Base-by-base conservation (phyloP, 2,797 vertebrate genomes). In the Margarornis squamiger region DNA sequence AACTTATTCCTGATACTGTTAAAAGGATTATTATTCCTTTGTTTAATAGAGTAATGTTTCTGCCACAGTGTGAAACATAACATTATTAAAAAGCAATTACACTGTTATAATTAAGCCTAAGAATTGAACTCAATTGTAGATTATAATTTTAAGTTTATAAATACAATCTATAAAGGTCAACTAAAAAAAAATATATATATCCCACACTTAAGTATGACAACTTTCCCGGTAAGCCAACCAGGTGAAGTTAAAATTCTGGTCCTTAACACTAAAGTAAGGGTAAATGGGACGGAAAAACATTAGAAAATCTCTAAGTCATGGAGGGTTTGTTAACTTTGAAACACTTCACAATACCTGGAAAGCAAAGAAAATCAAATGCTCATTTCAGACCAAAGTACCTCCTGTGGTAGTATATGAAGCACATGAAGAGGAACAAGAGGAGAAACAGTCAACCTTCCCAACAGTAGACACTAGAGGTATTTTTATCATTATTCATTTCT, bases 401-500 rank as follows among this genome's bases (percentile, higher is more conserved):
- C 54, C 71, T 58, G 32, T 71, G 51, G 90, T 58, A 87, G 55
- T 85, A 58, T 65, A 66, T 57, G 59, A 98, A 97, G 96, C 97
- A 94, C 96, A 98, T 86, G 97, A 98, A 93, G 80, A 97, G 77
- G 52, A 97, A 92, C 57, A 90, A 62, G 67, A 93, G 21, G 38
- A 66, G 11, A 78, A 92, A 41, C 74, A 90, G 41, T 23, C 79
- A 73, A 34, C 88, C 45, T 67, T 65, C 46, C 46, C 79, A 80
- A 95, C 80, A 79, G 27, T 48, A 49, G 85, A 90, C 9, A 76
- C 88, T 27, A 94, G 89, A 95, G 97, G 96, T 88, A 94, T 97
- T 93, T 93, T 79, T 96, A 58, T 84, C 92, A 55, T 76, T 23
- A 71, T 70, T 61, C 17, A 66, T 92, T 88, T 93, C 51, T 75